A percentile compares a stretch with the other conserved stretches of the same genome.
phyloP scores from a whole-genome alignment of 2,113 vertebrate species.

The Calidris pugnax region DNA sequence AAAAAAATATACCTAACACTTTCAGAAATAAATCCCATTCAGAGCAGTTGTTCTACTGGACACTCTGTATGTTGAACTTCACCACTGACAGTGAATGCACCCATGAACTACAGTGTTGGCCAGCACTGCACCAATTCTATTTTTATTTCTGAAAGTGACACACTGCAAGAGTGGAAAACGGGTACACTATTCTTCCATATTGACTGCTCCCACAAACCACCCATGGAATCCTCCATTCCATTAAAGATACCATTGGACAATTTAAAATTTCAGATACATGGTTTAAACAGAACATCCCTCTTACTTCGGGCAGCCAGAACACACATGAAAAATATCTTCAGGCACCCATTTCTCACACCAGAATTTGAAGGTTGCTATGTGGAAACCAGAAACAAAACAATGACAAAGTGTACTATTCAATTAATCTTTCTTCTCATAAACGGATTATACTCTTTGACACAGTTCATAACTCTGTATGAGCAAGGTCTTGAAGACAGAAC shows the following conservation, averaged over 20 bases:
- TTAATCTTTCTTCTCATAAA: constrained; percentile 19
- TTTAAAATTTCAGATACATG: background rate
- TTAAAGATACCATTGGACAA: background rate
- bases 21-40: background rate
- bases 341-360: background rate
- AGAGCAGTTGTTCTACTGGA: background rate
- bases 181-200: background rate
- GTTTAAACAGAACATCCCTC: background rate
- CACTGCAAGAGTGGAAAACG: background rate
- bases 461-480: constrained; percentile 1
- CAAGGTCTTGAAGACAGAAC: constrained; percentile 13
- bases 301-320: background rate
- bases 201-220: background rate
- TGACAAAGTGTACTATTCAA: constrained; percentile 23
- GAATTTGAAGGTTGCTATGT: background rate
- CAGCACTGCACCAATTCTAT: background rate
- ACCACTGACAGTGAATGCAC: background rate
- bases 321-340: background rate
- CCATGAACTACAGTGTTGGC: background rate
- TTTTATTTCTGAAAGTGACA: background rate
- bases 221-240: background rate
- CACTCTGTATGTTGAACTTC: background rate
- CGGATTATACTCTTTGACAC: background rate
- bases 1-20: background rate
- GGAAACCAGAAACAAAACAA: background rate